Evolutionary conservation across 1,140 invertebrate species (phyloP).

Genomic region (Bathynomus jamesi): DNA sequence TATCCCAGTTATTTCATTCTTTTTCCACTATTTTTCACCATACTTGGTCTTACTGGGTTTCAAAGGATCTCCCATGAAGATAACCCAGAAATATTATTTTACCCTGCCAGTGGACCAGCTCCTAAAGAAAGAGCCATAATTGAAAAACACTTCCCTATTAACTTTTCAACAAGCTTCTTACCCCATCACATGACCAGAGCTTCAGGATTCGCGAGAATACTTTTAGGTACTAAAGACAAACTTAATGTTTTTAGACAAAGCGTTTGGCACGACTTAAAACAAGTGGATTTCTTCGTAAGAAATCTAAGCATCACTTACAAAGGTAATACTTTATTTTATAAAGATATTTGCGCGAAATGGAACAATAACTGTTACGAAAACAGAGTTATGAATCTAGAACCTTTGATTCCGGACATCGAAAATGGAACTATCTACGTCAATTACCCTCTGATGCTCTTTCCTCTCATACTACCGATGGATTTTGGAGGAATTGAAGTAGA

Average conservation of each 20-base stretch:
- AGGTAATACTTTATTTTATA: conserved; percentile 60
- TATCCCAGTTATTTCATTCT: conserved; percentile 83
- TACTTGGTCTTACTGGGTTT: conserved; percentile 69
- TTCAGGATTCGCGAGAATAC: conserved; percentile 64
- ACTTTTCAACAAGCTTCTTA: conserved; percentile 75
- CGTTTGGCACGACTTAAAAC: conserved; percentile 67
- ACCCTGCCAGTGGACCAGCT: conserved; percentile 69
- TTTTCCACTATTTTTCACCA: conserved; percentile 67
- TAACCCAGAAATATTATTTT: conserved; percentile 86
- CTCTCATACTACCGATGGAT: conserved; percentile 75
- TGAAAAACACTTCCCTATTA: conserved; percentile 75
- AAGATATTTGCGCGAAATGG: conserved; percentile 75
- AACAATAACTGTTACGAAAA: conserved; percentile 72
- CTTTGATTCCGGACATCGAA: conserved; percentile 69
- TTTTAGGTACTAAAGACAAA: conserved; percentile 72
- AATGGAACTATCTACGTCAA: conserved; percentile 63
- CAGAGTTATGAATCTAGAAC: conserved; percentile 72
- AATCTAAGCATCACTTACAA: conserved; percentile 62
- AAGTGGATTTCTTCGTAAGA: conserved; percentile 66
- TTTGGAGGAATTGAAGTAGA: conserved; percentile 64
- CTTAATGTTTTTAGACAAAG: conserved; percentile 65
- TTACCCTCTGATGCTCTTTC: conserved; percentile 80
- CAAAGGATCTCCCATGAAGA: conserved; percentile 79
- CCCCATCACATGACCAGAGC: conserved; percentile 75
- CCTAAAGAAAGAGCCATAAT: conserved; percentile 66